Percentiles rank a stretch among this genome's conserved stretches.
These are phyloP conservation scores for Emydoidea blandingii DNA, from an alignment of 2,797 vertebrate genomes.

Conservation along the genomic window DNA sequence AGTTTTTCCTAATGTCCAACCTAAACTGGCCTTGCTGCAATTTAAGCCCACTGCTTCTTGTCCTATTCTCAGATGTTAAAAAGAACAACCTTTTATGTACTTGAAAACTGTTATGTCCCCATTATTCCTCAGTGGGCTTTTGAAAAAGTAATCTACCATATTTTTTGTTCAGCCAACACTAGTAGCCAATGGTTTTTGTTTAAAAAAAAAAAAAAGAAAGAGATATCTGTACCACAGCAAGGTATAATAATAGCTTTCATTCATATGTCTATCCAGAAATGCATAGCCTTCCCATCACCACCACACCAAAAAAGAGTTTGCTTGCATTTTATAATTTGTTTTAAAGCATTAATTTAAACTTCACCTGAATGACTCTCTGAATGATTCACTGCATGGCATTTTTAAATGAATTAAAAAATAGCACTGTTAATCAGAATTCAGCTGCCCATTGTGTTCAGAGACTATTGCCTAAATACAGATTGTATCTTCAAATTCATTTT, in stretches of 20 bases:
- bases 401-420: fast-evolving
- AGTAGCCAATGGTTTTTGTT: not conserved
- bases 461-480: not conserved
- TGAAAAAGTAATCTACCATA: not conserved
- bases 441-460: not conserved
- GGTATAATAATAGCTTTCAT: not conserved
- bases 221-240: not conserved
- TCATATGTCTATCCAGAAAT: not conserved
- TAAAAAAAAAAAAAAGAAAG: not conserved
- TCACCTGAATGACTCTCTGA: not conserved
- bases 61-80: too few relatives aligned
- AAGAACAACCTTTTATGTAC: too few relatives aligned
- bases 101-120: too few relatives aligned
- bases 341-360: not conserved
- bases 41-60: too few relatives aligned
- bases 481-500: not conserved
- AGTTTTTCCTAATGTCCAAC: too few relatives aligned
- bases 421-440: not conserved
- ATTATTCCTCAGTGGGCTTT: not conserved
- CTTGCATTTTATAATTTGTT: not conserved
- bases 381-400: not conserved
- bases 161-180: not conserved
- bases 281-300: not conserved
- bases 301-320: not conserved
- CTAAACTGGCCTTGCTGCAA: too few relatives aligned